Percentiles rank a stretch among this genome's conserved stretches.
These are phyloP conservation scores for Calephelis nemesis DNA, from an alignment of 1,140 invertebrate genomes.

Conservation along the genomic window DNA sequence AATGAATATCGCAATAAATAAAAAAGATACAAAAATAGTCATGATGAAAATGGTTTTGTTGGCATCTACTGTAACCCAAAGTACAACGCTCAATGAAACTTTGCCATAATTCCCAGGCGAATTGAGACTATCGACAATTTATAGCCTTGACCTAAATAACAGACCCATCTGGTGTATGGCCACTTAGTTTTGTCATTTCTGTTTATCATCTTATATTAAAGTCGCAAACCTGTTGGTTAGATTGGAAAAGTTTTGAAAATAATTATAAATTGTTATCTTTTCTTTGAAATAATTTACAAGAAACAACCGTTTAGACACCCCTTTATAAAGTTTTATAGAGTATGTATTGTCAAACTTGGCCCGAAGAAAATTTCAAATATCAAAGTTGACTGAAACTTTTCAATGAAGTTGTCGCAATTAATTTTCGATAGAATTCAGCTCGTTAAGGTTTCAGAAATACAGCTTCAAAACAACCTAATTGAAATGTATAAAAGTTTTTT, in stretches of 20 bases:
- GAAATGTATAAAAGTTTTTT: constrained; percentile 73
- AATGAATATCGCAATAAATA: no score
- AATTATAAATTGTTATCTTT: constrained; percentile 19
- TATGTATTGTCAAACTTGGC: constrained; percentile 51
- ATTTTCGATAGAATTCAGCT: constrained; percentile 77
- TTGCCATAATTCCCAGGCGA: no score
- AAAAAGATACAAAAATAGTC: no score
- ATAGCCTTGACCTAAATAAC: no score
- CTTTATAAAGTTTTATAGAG: constrained; percentile 19
- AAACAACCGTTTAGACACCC: constrained; percentile 18
- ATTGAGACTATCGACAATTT: no score
- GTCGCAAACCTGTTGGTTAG: not conserved
- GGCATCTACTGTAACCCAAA: no score
- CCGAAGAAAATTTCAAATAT: constrained; percentile 64
- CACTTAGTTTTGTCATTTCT: not conserved
- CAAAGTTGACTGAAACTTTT: constrained; percentile 68
- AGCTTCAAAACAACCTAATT: constrained; percentile 64
- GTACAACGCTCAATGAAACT: no score
- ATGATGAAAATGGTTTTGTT: no score
- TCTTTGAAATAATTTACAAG: constrained; percentile 17
- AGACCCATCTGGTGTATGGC: not conserved
- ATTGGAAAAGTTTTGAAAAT: constrained; percentile 9
- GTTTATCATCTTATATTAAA: not conserved
- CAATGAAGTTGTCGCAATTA: constrained; percentile 76
- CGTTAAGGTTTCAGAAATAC: constrained; percentile 73